These are phyloP conservation scores for Parnassius apollo DNA, from an alignment of 2,888 invertebrate species.

Conservation along the genomic window DNA sequence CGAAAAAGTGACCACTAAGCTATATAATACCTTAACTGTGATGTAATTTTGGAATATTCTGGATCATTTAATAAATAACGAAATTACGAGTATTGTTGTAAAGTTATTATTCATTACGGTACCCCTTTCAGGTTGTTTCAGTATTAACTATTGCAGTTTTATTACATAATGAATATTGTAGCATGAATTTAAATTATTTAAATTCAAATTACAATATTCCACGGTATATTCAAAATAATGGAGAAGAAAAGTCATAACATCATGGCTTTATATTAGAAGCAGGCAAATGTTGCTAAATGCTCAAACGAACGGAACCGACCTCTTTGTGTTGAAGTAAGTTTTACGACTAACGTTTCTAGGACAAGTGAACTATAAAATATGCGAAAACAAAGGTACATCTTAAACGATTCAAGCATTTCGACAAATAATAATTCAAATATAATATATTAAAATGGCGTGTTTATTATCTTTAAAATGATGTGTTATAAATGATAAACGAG, in stretches of 20 bases:
- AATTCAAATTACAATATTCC: no score
- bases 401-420: conserved; percentile 32
- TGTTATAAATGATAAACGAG: no score
- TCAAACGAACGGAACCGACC: conserved; percentile 36
- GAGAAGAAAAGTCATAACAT: not conserved
- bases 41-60: no score
- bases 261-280: conserved; percentile 7
- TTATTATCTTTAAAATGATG: no score
- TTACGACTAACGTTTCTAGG: conserved; percentile 68
- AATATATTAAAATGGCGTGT: not conserved
- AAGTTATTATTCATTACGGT: no score
- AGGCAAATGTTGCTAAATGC: conserved; percentile 12
- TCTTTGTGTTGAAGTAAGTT: conserved; percentile 55
- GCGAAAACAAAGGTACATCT: conserved; percentile 53
- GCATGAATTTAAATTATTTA: not conserved
- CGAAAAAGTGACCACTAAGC: no score
- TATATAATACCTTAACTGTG: no score
- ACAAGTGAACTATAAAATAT: conserved; percentile 60
- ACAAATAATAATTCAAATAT: conserved; percentile 23
- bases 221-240: not conserved
- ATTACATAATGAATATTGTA: conserved; percentile 1
- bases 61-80: no score
- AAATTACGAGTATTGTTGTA: no score
- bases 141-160: no score
- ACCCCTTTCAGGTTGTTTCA: no score